Evolutionary conservation across 2,797 vertebrate species (phyloP).

Genomic region (Cuculus canorus): DNA sequence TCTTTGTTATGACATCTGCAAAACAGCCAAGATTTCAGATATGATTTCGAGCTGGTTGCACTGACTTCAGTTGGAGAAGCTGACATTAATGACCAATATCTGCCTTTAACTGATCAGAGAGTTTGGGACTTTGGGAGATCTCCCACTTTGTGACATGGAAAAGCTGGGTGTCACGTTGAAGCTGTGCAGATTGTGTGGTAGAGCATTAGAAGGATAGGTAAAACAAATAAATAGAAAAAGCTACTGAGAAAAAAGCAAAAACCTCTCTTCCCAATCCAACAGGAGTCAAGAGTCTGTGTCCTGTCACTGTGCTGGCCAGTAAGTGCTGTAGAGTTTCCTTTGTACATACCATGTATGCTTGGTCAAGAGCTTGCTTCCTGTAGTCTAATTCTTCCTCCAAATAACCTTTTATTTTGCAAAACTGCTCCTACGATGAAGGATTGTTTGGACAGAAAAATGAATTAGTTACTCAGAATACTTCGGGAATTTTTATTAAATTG

Average conservation of each 20-base stretch:
- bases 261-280: neutral
- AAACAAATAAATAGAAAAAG: neutral
- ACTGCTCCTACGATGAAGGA: slow-evolving; percentile 87
- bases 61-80: neutral
- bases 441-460: slow-evolving; percentile 27
- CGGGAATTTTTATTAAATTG: neutral
- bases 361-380: slow-evolving; percentile 96
- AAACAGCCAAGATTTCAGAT: neutral
- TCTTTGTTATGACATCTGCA: neutral
- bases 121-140: neutral
- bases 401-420: slow-evolving; percentile 99
- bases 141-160: neutral
- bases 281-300: neutral
- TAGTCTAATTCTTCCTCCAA: slow-evolving; percentile 98
- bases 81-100: neutral
- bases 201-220: neutral
- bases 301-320: neutral
- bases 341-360: slow-evolving; percentile 93
- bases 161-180: neutral
- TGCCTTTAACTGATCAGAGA: neutral
- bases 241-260: neutral
- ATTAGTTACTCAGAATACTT: neutral
- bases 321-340: neutral
- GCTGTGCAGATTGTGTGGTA: neutral
- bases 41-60: neutral